Evolutionary conservation across 2,797 vertebrate species (phyloP).

Genomic region (Mustela erminea): DNA sequence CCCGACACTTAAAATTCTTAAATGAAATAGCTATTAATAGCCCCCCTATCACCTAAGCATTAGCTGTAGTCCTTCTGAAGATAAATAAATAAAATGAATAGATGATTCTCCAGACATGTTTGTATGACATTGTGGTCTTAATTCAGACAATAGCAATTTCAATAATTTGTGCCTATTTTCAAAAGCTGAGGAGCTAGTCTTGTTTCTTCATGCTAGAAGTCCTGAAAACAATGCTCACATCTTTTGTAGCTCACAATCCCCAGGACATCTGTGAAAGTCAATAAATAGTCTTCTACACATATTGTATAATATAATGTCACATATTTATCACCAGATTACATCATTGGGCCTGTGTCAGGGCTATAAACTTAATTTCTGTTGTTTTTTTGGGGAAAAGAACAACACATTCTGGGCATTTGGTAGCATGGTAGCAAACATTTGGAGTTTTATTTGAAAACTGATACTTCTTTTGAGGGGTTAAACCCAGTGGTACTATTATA

Average conservation of each 20-base stretch:
- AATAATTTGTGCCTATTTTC: background rate
- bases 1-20: background rate
- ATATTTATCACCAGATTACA: background rate
- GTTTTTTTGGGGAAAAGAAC: background rate
- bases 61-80: background rate
- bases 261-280: background rate
- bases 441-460: background rate
- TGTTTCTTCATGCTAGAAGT: background rate
- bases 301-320: background rate
- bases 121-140: background rate
- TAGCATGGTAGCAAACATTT: background rate
- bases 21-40: background rate
- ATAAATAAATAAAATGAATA: background rate
- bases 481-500: background rate
- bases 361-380: background rate
- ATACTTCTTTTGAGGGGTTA: slow-evolving; percentile 7
- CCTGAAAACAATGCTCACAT: background rate
- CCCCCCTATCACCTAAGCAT: background rate
- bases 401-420: background rate
- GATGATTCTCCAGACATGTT: background rate
- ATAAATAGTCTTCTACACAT: background rate
- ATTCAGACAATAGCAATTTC: background rate
- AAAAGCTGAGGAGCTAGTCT: background rate
- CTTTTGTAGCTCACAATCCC: background rate
- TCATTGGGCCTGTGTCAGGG: background rate